Base-by-base conservation (phyloP, 2,797 vertebrate genomes). In the Microchirus variegatus region DNA sequence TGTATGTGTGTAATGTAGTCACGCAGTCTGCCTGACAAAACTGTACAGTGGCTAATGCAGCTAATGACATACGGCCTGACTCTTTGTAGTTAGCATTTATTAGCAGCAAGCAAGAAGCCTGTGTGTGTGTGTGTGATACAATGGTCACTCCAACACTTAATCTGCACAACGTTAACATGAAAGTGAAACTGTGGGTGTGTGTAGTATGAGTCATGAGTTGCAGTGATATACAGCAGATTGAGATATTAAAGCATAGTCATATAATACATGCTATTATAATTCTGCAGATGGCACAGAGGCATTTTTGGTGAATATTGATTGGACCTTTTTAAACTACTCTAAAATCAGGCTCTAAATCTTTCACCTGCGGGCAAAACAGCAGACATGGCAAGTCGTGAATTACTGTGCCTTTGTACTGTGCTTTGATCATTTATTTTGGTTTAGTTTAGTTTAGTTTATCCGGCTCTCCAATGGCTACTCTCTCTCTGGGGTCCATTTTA, bases 1-100 rank as follows among this genome's bases (percentile, higher is more conserved):
- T 87, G 86, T 84, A 84, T 83, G 82, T 87, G 83, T 82, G 82
- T 87, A 87, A 87, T 80, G 85, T 84, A 74, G 81, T 78, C 67
- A 35, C 67, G 48, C 66, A 58, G 80, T 55, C 70, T 22, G 71
- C 56, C 80, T 85, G 83, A 87, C 83, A 87, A 53, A 80, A 66
- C 72, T 16, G 42, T 52, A 48, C 72, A 22, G 59, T 35, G 31
- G 80, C 84, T 86, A 87, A 82, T 86, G 86, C 77, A 60, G 67
- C 35, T 35, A 55, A 73, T 89, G 86, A 90, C 87, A 82, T 86
- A 87, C 67, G 72, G 86, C 83, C 71, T 70, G 65, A 35, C 67
- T 74, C 74, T 85, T 55, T 86, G 80, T 71, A 82, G 64, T 76
- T 81, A 80, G 84, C 78, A 71, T 84, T 85, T 89, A 85, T 87